Conservation (phyloP, 2,888 invertebrate species). For the Emmelina monodactyla region DNA sequence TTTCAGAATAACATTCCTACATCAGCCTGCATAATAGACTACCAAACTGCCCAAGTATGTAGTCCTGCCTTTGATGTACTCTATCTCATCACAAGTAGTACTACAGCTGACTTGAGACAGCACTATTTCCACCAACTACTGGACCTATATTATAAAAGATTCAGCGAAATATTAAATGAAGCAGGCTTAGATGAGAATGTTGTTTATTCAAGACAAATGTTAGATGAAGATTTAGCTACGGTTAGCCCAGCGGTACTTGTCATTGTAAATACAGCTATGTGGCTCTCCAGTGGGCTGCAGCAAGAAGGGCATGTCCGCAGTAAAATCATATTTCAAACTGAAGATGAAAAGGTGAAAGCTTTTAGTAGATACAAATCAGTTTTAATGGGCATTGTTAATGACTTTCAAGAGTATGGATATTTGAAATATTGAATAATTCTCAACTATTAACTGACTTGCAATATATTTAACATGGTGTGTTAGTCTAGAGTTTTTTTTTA, state of each 20-base stretch:
- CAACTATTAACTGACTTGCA: too few species aligned
- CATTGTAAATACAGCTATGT: conserved; percentile 44
- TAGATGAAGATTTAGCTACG: conserved; percentile 32
- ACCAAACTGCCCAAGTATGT: conserved; percentile 38
- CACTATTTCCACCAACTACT: conserved; percentile 26
- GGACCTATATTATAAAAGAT: conserved; percentile 31
- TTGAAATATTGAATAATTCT: background rate
- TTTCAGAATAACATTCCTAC: conserved; percentile 32
- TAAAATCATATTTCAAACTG: conserved; percentile 27
- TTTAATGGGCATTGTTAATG: conserved; percentile 36
- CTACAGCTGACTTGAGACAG: conserved; percentile 25
- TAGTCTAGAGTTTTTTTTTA: too few species aligned
- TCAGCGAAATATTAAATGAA: conserved; percentile 21
- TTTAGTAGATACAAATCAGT: conserved; percentile 28
- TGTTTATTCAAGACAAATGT: conserved; percentile 29
- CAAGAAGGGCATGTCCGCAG: conserved; percentile 50
- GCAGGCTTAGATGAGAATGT: conserved; percentile 20
- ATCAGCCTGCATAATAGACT: conserved; percentile 47
- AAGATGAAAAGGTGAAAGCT: conserved; percentile 29
- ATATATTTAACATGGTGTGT: too few species aligned
- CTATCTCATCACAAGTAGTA: conserved; percentile 43
- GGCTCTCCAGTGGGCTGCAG: conserved; percentile 44
- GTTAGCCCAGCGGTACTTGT: conserved; percentile 43
- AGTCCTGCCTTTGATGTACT: conserved; percentile 43
- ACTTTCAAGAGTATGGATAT: conserved; percentile 34